Percentiles rank a stretch among this genome's conserved stretches.
phyloP scores from a whole-genome alignment of 2,797 vertebrate genomes.

The Muscicapa comitata region DNA sequence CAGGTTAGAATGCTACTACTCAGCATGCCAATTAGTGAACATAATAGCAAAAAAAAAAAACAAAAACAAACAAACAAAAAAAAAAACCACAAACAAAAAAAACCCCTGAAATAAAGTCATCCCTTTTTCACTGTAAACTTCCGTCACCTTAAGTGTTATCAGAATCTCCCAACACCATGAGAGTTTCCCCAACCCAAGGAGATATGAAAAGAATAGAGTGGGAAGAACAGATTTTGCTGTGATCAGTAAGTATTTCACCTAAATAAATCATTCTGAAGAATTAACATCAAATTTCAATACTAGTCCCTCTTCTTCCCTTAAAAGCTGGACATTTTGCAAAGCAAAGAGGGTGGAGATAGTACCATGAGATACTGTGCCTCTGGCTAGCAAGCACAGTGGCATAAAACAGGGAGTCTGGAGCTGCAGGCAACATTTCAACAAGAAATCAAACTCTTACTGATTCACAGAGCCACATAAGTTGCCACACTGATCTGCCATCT shows the following conservation, averaged over 20 bases:
- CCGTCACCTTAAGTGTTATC: background rate
- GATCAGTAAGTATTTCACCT: background rate
- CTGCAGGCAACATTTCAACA: background rate
- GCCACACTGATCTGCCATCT: background rate
- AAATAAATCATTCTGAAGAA: background rate
- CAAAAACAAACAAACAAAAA: too few relatives aligned
- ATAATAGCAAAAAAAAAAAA: background rate
- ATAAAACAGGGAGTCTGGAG: background rate
- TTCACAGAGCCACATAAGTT: background rate
- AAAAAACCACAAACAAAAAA: background rate
- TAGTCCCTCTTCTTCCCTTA: background rate
- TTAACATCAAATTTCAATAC: background rate
- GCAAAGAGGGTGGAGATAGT: background rate
- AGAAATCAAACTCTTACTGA: background rate
- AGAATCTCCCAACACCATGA: background rate
- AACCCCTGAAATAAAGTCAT: background rate
- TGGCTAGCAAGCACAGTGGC: background rate
- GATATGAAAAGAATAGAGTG: background rate
- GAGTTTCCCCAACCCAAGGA: background rate
- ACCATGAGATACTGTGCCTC: background rate
- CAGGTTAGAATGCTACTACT: background rate
- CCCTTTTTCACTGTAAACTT: background rate
- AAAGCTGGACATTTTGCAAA: background rate
- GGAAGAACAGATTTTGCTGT: background rate
- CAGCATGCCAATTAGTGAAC: conserved; percentile 32